phyloP scores from a whole-genome alignment of 2,888 invertebrate genomes.

The Venusia cambrica region DNA sequence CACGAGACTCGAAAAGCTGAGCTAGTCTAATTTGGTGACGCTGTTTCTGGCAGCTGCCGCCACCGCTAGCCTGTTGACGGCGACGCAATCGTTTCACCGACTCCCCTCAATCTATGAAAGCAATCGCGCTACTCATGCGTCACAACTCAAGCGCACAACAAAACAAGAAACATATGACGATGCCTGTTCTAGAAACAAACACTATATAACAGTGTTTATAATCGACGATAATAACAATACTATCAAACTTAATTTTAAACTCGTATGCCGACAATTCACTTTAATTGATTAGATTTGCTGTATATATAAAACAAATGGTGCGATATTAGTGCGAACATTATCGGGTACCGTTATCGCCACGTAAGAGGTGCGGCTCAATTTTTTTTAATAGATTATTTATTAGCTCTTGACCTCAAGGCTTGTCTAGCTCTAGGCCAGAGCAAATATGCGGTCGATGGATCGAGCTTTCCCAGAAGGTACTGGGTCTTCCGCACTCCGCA shows the following conservation, averaged over 20 bases:
- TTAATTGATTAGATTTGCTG: conserved; percentile 7
- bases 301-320: conserved; percentile 10
- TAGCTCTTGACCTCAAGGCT: conserved; percentile 5
- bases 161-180: conserved; percentile 20
- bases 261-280: conserved; percentile 5
- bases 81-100: conserved; percentile 44
- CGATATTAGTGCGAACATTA: conserved; percentile 11
- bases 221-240: conserved; percentile 35
- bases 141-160: conserved; percentile 29
- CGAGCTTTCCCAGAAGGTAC: too few relatives aligned
- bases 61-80: conserved; percentile 28
- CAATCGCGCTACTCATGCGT: conserved; percentile 21
- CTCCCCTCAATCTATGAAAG: conserved; percentile 28
- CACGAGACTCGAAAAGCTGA: conserved; percentile 39
- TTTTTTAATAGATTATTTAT: conserved; percentile 9
- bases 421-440: conserved; percentile 1
- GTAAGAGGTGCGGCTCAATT: conserved; percentile 3
- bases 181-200: conserved; percentile 31
- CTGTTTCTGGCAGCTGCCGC: conserved; percentile 40
- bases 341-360: conserved; percentile 18
- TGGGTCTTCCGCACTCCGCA: too few relatives aligned
- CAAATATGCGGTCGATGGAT: conserved; percentile 1
- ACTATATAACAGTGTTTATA: conserved; percentile 40
- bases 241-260: conserved; percentile 20
- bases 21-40: conserved; percentile 78